These are phyloP conservation scores for Podotricha telesiphe DNA, from an alignment of 2,888 invertebrate genomes.

Conservation along the genomic window DNA sequence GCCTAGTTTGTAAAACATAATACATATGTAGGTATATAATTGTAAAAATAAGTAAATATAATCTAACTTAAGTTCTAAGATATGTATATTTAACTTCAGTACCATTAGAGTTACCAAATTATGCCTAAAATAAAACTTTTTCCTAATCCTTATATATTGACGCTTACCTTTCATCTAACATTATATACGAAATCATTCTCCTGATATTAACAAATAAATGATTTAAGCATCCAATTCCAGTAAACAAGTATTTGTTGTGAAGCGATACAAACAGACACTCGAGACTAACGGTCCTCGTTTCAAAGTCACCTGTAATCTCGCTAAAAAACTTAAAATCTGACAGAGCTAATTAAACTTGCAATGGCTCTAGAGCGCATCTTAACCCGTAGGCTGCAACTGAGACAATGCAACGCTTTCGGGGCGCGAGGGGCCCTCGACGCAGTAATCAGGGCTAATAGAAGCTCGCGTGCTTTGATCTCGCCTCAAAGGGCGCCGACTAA, in stretches of 20 bases:
- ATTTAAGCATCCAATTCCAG: conserved; percentile 9
- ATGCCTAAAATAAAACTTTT: no score
- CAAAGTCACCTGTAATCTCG: conserved; percentile 42
- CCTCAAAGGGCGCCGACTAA: conserved; percentile 76
- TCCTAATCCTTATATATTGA: no score
- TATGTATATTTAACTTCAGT: no score
- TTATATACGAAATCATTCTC: not conserved
- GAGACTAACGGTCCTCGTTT: conserved; percentile 32
- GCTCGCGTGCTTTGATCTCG: conserved; percentile 80
- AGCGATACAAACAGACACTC: conserved; percentile 27
- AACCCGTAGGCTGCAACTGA: conserved; percentile 57
- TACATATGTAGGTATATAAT: no score
- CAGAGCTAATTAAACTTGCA: conserved; percentile 76
- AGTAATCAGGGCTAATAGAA: conserved; percentile 83
- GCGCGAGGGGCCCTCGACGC: conserved; percentile 55
- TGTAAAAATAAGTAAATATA: no score
- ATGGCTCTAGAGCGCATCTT: conserved; percentile 72
- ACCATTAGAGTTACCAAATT: no score
- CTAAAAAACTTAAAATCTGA: conserved; percentile 43
- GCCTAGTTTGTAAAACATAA: no score
- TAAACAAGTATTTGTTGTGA: conserved; percentile 13
- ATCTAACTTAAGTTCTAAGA: no score
- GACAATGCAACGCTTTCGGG: conserved; percentile 60
- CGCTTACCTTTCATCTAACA: not conserved
- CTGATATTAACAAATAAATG: conserved; percentile 1